Percentiles rank a stretch among this genome's conserved stretches.
Evolutionary conservation across 1,140 invertebrate genomes (phyloP).

Genomic region (Drosophila aff.): DNA sequence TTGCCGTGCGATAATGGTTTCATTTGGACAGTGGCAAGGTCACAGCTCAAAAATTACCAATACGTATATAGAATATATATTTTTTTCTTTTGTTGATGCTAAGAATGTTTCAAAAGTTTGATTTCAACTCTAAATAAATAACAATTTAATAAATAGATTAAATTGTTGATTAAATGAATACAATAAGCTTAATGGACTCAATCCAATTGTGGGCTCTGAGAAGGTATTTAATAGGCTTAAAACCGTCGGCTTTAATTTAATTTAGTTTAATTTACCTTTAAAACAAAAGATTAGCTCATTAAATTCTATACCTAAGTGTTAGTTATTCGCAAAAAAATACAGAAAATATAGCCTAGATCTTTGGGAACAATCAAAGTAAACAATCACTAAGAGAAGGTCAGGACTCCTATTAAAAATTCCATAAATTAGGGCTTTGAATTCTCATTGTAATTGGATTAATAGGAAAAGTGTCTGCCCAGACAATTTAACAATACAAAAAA

Average conservation of each 20-base stretch:
- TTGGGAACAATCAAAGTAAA: neutral
- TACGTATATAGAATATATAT: neutral
- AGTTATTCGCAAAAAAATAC: neutral
- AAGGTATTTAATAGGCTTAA: neutral
- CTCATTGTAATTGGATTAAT: conserved; percentile 8
- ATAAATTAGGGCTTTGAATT: neutral
- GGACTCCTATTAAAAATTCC: neutral
- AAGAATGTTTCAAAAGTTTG: neutral
- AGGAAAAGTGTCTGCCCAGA: conserved; percentile 2
- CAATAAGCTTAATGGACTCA: neutral
- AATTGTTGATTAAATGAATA: too few relatives aligned
- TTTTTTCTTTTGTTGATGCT: neutral
- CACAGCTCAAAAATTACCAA: neutral
- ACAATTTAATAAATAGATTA: neutral
- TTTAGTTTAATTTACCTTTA: neutral
- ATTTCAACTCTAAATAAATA: neutral
- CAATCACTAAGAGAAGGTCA: neutral
- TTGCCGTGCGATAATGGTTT: conserved; percentile 50
- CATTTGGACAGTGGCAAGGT: conserved; percentile 47
- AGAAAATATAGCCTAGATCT: neutral
- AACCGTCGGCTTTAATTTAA: neutral
- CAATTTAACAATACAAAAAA: conserved; percentile 1
- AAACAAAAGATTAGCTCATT: neutral
- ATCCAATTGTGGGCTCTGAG: neutral
- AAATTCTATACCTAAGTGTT: neutral